phyloP scores from a whole-genome alignment of 92 coral and sea anemone species.

The Paragorgia papillata region DNA sequence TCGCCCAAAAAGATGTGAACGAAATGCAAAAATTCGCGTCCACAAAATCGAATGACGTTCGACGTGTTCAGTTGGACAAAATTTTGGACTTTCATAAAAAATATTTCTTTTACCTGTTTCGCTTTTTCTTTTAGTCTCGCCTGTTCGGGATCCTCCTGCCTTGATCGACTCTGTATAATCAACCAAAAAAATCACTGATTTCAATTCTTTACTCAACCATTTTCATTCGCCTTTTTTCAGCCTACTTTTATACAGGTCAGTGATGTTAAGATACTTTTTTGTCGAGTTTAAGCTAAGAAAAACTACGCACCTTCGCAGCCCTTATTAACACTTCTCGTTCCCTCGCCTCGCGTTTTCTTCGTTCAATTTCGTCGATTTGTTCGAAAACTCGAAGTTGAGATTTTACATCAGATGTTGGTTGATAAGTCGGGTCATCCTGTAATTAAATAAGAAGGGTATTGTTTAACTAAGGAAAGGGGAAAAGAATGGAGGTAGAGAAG shows the following conservation, averaged over 20 bases:
- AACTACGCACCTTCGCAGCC: constrained; percentile 78
- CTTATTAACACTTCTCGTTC: constrained; percentile 96
- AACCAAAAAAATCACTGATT: background rate
- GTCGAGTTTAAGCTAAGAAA: too few species aligned
- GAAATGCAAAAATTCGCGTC: too few species aligned
- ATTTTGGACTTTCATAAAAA: too few species aligned
- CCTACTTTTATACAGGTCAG: background rate
- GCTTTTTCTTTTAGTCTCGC: constrained; percentile 97
- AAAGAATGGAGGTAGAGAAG: constrained; percentile 2
- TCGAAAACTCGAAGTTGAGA: constrained; percentile 93
- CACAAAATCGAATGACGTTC: too few species aligned
- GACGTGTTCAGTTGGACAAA: too few species aligned
- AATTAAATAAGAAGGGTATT: background rate
- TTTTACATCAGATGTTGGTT: constrained; percentile 79
- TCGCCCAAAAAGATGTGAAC: too few species aligned
- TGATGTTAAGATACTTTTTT: background rate
- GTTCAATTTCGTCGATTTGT: constrained; percentile 97
- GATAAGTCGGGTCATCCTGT: constrained; percentile 95
- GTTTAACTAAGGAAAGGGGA: background rate
- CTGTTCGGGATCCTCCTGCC: constrained; percentile 98
- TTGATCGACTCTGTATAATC: constrained; percentile 81
- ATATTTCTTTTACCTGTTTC: constrained; percentile 86
- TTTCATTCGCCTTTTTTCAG: background rate
- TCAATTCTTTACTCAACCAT: background rate
- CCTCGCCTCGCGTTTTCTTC: constrained; percentile 91